Conservation (phyloP, 2,113 vertebrate species). For the Numida meleagris region DNA sequence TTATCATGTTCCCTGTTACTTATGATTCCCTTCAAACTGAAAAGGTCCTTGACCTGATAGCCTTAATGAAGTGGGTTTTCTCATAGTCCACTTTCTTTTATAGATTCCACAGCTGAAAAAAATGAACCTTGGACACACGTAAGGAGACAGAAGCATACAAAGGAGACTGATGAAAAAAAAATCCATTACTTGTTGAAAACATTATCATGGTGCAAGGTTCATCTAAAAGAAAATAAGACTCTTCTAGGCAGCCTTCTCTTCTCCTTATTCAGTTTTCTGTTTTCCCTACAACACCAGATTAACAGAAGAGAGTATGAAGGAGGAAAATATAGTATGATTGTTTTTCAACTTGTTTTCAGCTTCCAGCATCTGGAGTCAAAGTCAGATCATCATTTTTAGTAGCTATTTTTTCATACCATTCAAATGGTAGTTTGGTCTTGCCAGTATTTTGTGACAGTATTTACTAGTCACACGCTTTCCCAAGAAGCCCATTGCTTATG, state of each 20-base stretch:
- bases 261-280: neutral
- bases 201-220: neutral
- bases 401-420: neutral
- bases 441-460: neutral
- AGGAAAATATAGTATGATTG: neutral
- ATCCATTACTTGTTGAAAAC: neutral
- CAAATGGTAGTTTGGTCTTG: neutral
- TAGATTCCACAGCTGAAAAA: neutral
- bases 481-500: neutral
- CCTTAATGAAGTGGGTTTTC: neutral
- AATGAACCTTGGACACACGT: neutral
- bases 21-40: neutral
- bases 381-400: neutral
- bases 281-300: neutral
- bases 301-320: neutral
- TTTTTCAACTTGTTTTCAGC: neutral
- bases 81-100: neutral
- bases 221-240: neutral
- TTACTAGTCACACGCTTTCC: neutral
- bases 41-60: neutral
- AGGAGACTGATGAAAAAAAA: neutral
- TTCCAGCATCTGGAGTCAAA: neutral
- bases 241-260: neutral
- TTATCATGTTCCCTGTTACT: neutral
- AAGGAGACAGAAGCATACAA: neutral